Evolutionary conservation across 92 coral and sea anemone species (phyloP).

Genomic region (Phymanthus crucifer): DNA sequence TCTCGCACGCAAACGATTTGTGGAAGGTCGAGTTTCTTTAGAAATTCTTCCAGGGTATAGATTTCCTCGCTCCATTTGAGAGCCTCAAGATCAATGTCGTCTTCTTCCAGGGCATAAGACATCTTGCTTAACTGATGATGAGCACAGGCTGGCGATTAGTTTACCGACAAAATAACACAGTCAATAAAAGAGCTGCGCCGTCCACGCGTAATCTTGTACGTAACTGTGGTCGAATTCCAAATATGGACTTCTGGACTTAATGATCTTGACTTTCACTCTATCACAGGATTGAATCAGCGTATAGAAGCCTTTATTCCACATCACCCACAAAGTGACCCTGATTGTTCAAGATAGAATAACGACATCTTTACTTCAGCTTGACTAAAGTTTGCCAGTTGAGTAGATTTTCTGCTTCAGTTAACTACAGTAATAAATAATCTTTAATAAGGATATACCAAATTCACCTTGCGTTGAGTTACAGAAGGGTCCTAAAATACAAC

Average conservation of each 20-base stretch:
- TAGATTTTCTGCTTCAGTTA: too few relatives aligned
- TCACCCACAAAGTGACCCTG: background rate
- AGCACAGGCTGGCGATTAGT: background rate
- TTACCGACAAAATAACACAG: background rate
- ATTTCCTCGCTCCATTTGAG: constrained; percentile 13
- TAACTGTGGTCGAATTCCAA: constrained; percentile 1
- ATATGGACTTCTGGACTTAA: background rate
- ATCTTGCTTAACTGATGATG: background rate
- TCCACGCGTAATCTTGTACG: background rate
- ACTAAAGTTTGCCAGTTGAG: too few relatives aligned
- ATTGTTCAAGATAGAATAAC: too few relatives aligned
- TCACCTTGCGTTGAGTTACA: too few relatives aligned
- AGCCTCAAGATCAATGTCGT: background rate
- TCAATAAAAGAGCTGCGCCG: background rate
- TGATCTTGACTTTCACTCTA: background rate
- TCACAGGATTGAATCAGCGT: too few relatives aligned
- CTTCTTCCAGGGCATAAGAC: background rate
- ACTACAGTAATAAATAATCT: too few relatives aligned
- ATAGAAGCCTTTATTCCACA: background rate
- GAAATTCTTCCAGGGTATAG: constrained; percentile 30
- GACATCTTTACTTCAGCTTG: too few relatives aligned
- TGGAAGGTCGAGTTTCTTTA: constrained; percentile 8
- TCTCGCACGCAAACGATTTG: constrained; percentile 44
- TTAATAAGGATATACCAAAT: too few relatives aligned
- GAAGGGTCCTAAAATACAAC: too few relatives aligned